These are phyloP conservation scores for Epinephelus malabaricus DNA, from an alignment of 2,797 vertebrate species.

Conservation along the genomic window DNA sequence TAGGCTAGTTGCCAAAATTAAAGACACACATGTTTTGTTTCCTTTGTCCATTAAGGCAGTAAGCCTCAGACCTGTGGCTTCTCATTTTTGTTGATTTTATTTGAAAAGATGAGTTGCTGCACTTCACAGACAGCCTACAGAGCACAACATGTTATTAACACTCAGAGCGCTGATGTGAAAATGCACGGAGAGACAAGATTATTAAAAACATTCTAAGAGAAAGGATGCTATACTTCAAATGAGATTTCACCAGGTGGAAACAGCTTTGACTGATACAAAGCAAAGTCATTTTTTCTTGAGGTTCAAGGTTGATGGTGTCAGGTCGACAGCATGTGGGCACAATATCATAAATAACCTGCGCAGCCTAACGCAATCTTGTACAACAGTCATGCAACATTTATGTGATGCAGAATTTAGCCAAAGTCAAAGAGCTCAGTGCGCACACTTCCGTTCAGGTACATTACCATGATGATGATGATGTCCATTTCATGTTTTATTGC, in stretches of 20 bases:
- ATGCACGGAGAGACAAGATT: constrained; percentile 41
- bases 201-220: constrained; percentile 44
- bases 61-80: constrained; percentile 19
- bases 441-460: background rate
- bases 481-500: background rate
- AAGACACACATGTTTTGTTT: constrained; percentile 21
- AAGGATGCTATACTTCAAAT: constrained; percentile 32
- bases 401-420: background rate
- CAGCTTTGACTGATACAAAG: constrained; percentile 16
- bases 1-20: constrained; percentile 30
- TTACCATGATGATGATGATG: background rate
- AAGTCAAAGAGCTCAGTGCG: background rate
- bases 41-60: constrained; percentile 24
- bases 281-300: constrained; percentile 8
- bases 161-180: constrained; percentile 44
- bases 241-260: constrained; percentile 26
- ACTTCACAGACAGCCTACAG: constrained; percentile 22
- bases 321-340: constrained; percentile 14
- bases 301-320: constrained; percentile 18
- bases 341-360: constrained; percentile 13
- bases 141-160: constrained; percentile 46
- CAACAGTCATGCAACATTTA: constrained; percentile 2
- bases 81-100: constrained; percentile 50
- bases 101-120: constrained; percentile 42
- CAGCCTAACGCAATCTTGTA: constrained; percentile 23